Base-by-base conservation (phyloP, 2,797 vertebrate genomes). In the Eulemur albifrons region DNA sequence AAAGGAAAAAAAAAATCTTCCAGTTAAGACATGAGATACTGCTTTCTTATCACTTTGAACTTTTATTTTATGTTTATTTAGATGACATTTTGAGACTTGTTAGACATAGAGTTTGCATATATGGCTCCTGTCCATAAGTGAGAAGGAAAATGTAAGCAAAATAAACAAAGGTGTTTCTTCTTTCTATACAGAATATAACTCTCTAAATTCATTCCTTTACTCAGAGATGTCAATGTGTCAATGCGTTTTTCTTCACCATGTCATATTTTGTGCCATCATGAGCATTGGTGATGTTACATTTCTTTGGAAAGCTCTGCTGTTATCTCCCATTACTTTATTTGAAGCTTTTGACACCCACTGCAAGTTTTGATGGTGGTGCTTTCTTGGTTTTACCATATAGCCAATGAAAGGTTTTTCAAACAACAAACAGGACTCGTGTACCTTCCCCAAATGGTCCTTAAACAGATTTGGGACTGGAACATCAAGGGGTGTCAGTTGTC, bases 41-140 rank as follows among this genome's bases (percentile, higher is more conserved):
- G 54, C 32, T 91, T 94, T 50, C 77, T 85, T 45, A 70, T 45
- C 38, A 65, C 20, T 50, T 84, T 43, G 21, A 50, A 54, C 25
- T 87, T 83, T 88, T 43, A 72, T 38, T 90, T 76, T 89, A 72
- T 38, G 52, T 61, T 87, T 89, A 35, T 86, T 90, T 89, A 92
- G 89, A 50, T 79, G 86, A 86, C 2, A 18, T 52, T 52, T 43
- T 70, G 18, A 63, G 48, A 90, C 45, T 76, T 63, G 73, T n/a
- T 57, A 67, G 50, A 43, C 18, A n/a, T 59, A 48, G 17, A 17
- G n/a, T n/a, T 81, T 69, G 5, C 20, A 77, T 21, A 12, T 32
- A 30, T 38, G 12, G 81, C 12, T 67, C 23, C 32, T 45, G 4
- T 75, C 15, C n/a, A 18, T 35, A 25, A 4, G 21, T 32, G 1